Evolutionary conservation across 1,140 invertebrate species (phyloP).

Genomic region (Drosophila bifasciata): DNA sequence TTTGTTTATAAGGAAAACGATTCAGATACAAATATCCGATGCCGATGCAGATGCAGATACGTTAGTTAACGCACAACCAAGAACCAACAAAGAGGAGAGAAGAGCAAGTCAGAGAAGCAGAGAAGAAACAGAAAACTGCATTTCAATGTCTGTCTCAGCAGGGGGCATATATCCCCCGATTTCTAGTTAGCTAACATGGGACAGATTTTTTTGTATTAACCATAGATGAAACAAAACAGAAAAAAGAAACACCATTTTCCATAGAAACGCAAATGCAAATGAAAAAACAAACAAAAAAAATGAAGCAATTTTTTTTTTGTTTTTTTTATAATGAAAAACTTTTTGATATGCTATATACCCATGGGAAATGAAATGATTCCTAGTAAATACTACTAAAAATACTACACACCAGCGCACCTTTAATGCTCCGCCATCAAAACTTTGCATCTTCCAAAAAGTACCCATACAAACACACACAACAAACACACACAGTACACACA

Average conservation of each 20-base stretch:
- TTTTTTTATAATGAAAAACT: slow-evolving; percentile 15
- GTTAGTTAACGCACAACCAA: slow-evolving; percentile 32
- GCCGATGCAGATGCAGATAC: slow-evolving; percentile 4
- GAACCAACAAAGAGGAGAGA: background rate
- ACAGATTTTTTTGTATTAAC: slow-evolving; percentile 27
- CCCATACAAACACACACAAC: too few species aligned
- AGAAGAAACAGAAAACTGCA: slow-evolving; percentile 6
- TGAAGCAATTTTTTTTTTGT: slow-evolving; percentile 9
- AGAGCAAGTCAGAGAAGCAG: background rate
- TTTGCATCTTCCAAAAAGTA: too few species aligned
- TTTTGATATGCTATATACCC: slow-evolving; percentile 25
- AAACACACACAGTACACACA: too few species aligned
- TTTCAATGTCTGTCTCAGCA: slow-evolving; percentile 7
- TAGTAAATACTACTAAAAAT: too few species aligned
- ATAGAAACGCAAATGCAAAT: slow-evolving; percentile 8
- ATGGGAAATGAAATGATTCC: too few species aligned
- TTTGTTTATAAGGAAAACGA: too few species aligned
- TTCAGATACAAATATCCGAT: background rate
- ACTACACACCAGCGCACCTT: too few species aligned
- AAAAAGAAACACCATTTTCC: slow-evolving; percentile 32
- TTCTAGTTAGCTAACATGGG: slow-evolving; percentile 25
- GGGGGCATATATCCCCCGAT: too few species aligned
- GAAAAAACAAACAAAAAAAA: slow-evolving; percentile 3
- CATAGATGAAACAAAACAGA: background rate
- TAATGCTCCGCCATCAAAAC: too few species aligned